phyloP scores from a whole-genome alignment of 2,113 vertebrate genomes.

The Colius striatus region DNA sequence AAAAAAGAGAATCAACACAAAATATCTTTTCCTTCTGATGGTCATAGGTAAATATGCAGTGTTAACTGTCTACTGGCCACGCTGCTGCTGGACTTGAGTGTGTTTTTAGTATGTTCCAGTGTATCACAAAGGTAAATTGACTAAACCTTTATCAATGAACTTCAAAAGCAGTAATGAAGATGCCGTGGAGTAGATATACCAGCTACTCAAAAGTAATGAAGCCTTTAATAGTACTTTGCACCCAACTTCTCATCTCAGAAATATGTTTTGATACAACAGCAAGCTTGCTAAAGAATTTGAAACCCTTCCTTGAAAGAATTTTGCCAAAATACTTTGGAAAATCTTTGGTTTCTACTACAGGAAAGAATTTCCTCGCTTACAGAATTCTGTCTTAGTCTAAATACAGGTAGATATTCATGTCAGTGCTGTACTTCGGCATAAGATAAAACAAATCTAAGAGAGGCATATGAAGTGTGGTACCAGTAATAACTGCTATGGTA shows the following conservation, averaged over 20 bases:
- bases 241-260: not conserved
- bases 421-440: not conserved
- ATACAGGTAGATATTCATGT: not conserved
- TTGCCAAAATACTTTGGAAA: not conserved
- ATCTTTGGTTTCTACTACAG: not conserved
- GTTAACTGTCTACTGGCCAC: not conserved
- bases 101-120: not conserved
- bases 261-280: not conserved
- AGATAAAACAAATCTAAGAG: not conserved
- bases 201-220: not conserved
- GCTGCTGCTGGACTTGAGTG: not conserved
- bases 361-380: not conserved
- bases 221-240: not conserved
- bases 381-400: not conserved
- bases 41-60: not conserved
- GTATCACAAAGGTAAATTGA: not conserved
- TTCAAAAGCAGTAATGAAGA: not conserved
- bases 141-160: not conserved
- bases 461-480: slow-evolving; percentile 62
- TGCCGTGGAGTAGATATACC: not conserved
- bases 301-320: not conserved
- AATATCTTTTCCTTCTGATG: not conserved
- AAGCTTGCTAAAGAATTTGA: not conserved
- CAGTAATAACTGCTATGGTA: slow-evolving; percentile 87
- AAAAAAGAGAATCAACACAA: not conserved